phyloP scores from a whole-genome alignment of 2,888 invertebrate species.

The Epirrhoe alternata region DNA sequence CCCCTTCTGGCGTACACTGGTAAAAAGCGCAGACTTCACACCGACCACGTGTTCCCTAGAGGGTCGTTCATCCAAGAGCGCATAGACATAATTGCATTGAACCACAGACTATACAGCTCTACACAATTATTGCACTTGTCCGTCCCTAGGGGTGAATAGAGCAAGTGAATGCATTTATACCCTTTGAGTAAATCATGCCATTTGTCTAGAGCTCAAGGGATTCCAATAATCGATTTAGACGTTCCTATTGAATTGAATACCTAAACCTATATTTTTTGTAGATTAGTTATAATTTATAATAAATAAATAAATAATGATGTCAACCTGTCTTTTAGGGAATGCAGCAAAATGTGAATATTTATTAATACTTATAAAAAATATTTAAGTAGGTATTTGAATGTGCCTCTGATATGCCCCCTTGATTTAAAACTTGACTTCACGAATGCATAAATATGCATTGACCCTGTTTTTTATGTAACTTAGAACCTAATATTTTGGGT shows the following conservation, averaged over 20 bases:
- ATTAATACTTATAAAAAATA: no score
- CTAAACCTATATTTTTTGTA: no score
- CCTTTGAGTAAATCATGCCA: background rate
- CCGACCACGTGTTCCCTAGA: background rate
- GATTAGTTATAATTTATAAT: no score
- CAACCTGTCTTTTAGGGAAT: no score
- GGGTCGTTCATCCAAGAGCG: conserved; percentile 2
- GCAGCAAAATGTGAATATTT: no score
- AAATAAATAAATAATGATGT: no score
- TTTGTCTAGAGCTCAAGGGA: conserved; percentile 8
- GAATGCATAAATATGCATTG: no score
- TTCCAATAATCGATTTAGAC: background rate
- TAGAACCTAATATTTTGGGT: no score
- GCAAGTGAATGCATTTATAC: conserved; percentile 7
- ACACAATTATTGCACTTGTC: conserved; percentile 11
- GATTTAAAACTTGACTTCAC: no score
- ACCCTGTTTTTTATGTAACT: no score
- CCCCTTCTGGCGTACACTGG: background rate
- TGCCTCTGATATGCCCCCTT: no score
- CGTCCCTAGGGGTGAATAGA: conserved; percentile 14
- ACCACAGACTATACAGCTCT: conserved; percentile 11
- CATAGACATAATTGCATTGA: conserved; percentile 15
- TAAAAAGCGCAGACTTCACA: background rate
- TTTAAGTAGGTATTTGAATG: no score
- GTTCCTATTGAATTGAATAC: conserved; percentile 2